Evolutionary conservation across 2,113 vertebrate genomes (phyloP), one percentile per base, ranked within the genome.

Genomic region (Isurus oxyrinchus): DNA sequence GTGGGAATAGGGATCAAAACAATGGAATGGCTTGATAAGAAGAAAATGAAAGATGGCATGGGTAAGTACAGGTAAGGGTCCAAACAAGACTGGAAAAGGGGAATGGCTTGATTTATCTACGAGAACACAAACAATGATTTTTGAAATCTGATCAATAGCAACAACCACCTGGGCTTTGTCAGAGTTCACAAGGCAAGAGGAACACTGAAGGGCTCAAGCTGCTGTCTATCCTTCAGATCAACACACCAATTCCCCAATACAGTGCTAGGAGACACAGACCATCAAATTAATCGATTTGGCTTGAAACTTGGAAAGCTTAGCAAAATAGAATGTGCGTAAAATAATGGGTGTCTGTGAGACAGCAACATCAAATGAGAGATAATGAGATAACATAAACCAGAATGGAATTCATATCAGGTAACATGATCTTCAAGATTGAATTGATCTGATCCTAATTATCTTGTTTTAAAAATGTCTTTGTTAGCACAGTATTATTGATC

Each of bases 361-460:
- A 94, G 59, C 59, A 94, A 66, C 27, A 94, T 40, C n/a, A 61
- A 63, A 94, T 40, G 59, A 40, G 90, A 94, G 59, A 61, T 61
- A 66, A 94, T 63, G 27, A 94, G 57, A 40, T 40, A 94, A 94
- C 16, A 35, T 93, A 61, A 93, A 93, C 57, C 88, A 40, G 90
- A 94, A 63, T 5, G 5, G 59, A 40, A 44, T 66, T 94, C 19
- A 40, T 63, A 66, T 59, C 16, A 11, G 59, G 90, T 94, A 63
- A 94, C 90, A n/a, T 40, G 35, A 94, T 19, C 59, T 6, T 63
- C 59, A 63, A 40, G 59, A 94, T 63, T 63, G 90, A 66, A 66
- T 66, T 63, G 40, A 94, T 94, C 90, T 94, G 59, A 94, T 61
- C 40, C 35, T 63, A 94, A n/a, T 94, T 94, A 94, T 40, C 59